A percentile compares a stretch with the other conserved stretches of the same genome.
Conservation (phyloP, 1,140 invertebrate species). For the Oncopeltus fasciatus region DNA sequence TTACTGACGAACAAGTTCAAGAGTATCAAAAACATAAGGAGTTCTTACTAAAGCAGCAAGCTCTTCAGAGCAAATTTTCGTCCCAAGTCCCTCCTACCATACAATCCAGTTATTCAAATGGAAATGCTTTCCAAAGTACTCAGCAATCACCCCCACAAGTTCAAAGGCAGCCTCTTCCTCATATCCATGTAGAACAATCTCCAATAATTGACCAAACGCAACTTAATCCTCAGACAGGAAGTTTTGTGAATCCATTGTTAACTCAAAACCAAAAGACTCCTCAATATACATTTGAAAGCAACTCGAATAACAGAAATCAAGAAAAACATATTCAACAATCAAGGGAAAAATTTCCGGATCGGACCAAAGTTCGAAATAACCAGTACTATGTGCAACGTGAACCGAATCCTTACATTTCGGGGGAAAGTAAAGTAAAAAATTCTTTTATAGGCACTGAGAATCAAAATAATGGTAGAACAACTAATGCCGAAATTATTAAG, state of each 20-base stretch:
- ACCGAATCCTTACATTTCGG: neutral
- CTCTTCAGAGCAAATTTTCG: neutral
- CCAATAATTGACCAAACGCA: slow-evolving; percentile 14
- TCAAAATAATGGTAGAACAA: neutral
- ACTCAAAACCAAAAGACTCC: neutral
- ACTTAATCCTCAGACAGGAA: neutral
- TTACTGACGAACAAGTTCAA: slow-evolving; percentile 21
- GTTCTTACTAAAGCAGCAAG: slow-evolving; percentile 26
- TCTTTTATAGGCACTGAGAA: neutral
- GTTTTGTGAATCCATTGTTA: neutral
- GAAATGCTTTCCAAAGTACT: neutral
- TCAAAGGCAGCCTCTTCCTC: slow-evolving; percentile 14
- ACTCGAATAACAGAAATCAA: too few species aligned
- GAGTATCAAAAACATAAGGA: slow-evolving; percentile 34
- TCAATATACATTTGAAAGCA: neutral
- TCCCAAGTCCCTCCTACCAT: neutral
- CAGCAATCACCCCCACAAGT: slow-evolving; percentile 15
- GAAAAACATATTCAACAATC: too few species aligned
- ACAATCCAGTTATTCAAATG: neutral
- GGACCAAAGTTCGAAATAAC: too few species aligned
- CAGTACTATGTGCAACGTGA: neutral
- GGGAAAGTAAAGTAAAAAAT: neutral
- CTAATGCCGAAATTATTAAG: slow-evolving; percentile 21
- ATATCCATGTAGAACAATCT: slow-evolving; percentile 15
- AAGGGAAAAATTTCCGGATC: too few species aligned